Evolutionary conservation across 2,888 invertebrate species (phyloP).

Genomic region (Metopia argyrocephala): DNA sequence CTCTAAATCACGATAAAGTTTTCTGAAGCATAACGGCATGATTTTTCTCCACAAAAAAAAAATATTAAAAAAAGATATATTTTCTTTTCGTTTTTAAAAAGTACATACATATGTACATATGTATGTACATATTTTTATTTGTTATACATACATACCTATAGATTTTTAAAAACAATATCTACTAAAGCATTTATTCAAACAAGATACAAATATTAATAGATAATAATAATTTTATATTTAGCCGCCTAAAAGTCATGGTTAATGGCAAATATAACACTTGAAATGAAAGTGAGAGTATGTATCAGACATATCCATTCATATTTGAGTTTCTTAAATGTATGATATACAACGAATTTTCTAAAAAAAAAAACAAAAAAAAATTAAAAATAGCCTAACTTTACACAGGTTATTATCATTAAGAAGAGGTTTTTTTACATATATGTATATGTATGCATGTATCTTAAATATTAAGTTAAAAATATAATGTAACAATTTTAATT

Average conservation of each 20-base stretch:
- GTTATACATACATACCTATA: constrained; percentile 4
- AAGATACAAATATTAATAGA: constrained; percentile 24
- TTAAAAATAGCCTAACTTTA: too few species aligned
- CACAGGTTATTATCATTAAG: too few species aligned
- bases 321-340: background rate
- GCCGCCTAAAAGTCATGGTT: constrained; percentile 26
- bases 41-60: constrained; percentile 49
- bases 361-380: background rate
- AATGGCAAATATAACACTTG: constrained; percentile 31
- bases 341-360: background rate
- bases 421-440: too few species aligned
- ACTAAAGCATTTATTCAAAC: too few species aligned
- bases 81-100: constrained; percentile 30
- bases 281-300: constrained; percentile 54
- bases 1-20: constrained; percentile 43
- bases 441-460: too few species aligned
- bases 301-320: background rate
- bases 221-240: constrained; percentile 8
- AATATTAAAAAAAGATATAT: constrained; percentile 31
- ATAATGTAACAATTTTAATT: background rate
- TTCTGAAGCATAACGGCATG: constrained; percentile 58
- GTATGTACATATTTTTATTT: constrained; percentile 16
- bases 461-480: background rate
- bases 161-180: background rate
- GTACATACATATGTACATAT: background rate